These are phyloP conservation scores for Aradus depressus DNA, from an alignment of 2,888 invertebrate genomes.

Conservation along the genomic window DNA sequence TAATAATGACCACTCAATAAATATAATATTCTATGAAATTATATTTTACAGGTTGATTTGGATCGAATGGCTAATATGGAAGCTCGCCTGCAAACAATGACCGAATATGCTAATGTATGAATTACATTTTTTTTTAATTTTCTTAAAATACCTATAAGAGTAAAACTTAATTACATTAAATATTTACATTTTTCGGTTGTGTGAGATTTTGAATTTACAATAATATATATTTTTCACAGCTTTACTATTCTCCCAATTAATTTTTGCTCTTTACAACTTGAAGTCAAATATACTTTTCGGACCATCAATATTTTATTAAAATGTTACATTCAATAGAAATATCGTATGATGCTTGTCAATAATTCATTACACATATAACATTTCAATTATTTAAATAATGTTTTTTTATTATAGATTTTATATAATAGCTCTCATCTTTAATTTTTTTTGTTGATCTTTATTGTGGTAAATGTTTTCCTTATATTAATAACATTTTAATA, in stretches of 20 bases:
- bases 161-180: background rate
- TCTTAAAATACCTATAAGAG: background rate
- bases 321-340: no score
- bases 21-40: background rate
- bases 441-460: background rate
- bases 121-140: background rate
- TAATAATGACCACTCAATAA: background rate
- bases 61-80: slow-evolving; percentile 25
- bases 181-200: background rate
- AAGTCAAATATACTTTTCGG: no score
- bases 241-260: background rate
- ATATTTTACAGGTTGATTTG: slow-evolving; percentile 21
- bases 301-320: no score
- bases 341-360: no score
- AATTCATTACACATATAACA: no score
- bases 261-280: no score
- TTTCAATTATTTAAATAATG: no score
- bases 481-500: background rate
- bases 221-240: background rate
- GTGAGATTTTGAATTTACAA: background rate
- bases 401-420: no score
- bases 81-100: slow-evolving; percentile 23
- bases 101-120: slow-evolving; percentile 26
- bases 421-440: no score
- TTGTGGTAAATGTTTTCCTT: background rate